Evolutionary conservation across 1,140 invertebrate genomes (phyloP).

Genomic region (Saccostrea cuccullata): DNA sequence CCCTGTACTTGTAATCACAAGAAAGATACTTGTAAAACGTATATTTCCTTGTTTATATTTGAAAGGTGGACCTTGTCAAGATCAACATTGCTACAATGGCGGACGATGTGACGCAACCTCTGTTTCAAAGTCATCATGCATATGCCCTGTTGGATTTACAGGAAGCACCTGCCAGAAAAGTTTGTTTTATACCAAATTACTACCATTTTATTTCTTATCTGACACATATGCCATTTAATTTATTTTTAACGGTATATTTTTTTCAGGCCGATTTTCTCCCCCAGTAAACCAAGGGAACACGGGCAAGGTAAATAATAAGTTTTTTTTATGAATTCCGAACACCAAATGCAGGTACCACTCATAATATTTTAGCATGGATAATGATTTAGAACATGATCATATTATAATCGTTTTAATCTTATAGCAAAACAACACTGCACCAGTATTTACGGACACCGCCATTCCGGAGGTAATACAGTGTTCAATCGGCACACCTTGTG

Average conservation of each 20-base stretch:
- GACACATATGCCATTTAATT: too few relatives aligned
- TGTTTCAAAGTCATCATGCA: neutral
- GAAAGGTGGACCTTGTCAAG: constrained; percentile 1
- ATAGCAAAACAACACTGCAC: neutral
- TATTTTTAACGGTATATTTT: neutral
- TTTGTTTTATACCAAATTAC: neutral
- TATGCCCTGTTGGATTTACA: neutral
- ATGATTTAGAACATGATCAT: neutral
- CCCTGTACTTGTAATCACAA: too few relatives aligned
- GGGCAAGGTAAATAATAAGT: neutral
- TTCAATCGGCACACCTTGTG: neutral
- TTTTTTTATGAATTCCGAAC: neutral
- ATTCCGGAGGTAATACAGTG: neutral
- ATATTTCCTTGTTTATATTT: neutral
- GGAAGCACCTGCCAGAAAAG: neutral
- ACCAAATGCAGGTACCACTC: neutral
- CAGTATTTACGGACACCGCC: neutral
- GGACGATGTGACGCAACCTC: neutral
- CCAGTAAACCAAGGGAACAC: neutral
- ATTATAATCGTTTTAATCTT: neutral
- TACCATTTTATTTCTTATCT: too few relatives aligned
- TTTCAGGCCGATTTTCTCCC: neutral
- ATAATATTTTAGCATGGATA: neutral
- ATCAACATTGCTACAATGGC: neutral
- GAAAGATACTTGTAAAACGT: neutral